Evolutionary conservation across 2,888 invertebrate species (phyloP), one percentile per base, ranked within the genome.

Genomic region (Argyresthia goedartella): DNA sequence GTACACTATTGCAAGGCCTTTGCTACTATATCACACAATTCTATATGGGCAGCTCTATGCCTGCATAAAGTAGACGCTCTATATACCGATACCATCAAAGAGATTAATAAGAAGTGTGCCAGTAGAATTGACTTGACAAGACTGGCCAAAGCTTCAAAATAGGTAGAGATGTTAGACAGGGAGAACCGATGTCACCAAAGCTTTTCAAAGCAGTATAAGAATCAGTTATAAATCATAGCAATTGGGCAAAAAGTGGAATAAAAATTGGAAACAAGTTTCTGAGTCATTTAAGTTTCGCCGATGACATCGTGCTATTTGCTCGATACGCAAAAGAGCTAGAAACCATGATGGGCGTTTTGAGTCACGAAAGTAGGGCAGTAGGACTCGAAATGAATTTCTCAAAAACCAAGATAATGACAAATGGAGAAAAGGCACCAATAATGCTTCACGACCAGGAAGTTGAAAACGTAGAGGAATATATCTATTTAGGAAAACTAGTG

Each of bases 1-100:
- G 49, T 57, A 2, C 56, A 58, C 14, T 58, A 56, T 34, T 13
- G 41, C 11, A 58, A 58, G 16, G 56, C 55, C 0, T 57, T 59
- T 33, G 56, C 56, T 35, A 52, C 56, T 15, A n/a, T 56, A 45
- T 53, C 59, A 45, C 54, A 52, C 52, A 45, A 53, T 49, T 43
- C 15, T 8, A 55, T 57, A 51, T 59, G 56, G 57, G 48, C 56
- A 49, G 56, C 49, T 34, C 46, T 58, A 25, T 42, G n/a, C n/a
- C n/a, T n/a, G n/a, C n/a, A n/a, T n/a, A n/a, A n/a, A n/a, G n/a
- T n/a, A n/a, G n/a, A n/a, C 45, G 44, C 47, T 47, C 36, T 52
- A 53, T 54, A 55, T 16, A 52, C 52, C 41, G 50, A 36, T 25
- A 50, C 50, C 15, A 41, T 57, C 11, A 53, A 52, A 52, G 53